Evolutionary conservation across 2,888 invertebrate species (phyloP), one percentile per base, ranked within the genome.

Genomic region (Lamproptera curius): DNA sequence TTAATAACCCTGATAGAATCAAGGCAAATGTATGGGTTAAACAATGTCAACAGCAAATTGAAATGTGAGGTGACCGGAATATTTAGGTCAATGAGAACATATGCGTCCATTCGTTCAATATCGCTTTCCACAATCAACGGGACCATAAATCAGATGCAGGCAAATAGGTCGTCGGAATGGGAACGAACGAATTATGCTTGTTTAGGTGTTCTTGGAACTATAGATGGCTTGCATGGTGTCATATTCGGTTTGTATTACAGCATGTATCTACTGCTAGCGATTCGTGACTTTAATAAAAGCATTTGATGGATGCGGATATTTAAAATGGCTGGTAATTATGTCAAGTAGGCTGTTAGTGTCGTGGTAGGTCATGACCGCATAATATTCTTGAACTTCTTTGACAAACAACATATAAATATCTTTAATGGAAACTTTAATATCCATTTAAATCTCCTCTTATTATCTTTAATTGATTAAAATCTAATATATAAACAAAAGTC

Each of bases 11-110:
- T 31, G 2, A 11, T 31, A 11, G 1, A 31, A 31, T 31, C 2
- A 13, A 31, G 11, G n/a, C 2, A 11, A 11, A 31, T 11, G n/a
- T 11, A 11, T 3, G 11, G n/a, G 46, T 41, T 20, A 36, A 46
- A 39, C 42, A 54, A 56, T 54, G 56, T 58, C 54, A 50, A 47
- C 51, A 47, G 50, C 11, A 11, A 42, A 52, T 53, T 50, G 50
- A 53, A 44, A 23, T 31, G 44, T 43, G 50, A 41, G 52, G 46
- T 52, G 40, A 16, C 46, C 52, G 42, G 52, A 51, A 57, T 59
- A 61, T 60, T 57, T 65, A 52, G 70, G 68, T 65, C 65, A 70
- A 72, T 67, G 52, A 56, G 67, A 63, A 69, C 63, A 59, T 64
- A 69, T 17, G 16, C 31, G 38, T 43, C 41, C 51, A 28, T 42